Base-by-base conservation (phyloP, 1,140 invertebrate genomes). In the Zophobas morio region DNA sequence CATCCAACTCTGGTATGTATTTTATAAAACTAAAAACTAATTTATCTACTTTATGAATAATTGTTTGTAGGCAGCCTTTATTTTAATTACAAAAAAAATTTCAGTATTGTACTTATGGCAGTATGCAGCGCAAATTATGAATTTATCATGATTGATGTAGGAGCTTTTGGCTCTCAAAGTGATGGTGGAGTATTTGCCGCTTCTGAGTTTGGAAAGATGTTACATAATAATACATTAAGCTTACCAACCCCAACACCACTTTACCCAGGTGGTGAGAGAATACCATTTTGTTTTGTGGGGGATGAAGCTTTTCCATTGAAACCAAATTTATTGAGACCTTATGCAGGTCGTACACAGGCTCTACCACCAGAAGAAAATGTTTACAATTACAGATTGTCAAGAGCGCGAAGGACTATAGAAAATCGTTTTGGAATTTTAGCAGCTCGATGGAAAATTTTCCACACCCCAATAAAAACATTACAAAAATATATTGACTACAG, bases 61-160 rank as follows among this genome's bases (percentile, higher is more conserved):
- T 20, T 20, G 20, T 20, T 20, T 20, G 20, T 0, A 46, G 0
- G 42, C 42, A 46, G 42, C 8, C 3, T 4, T 0, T 57, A 35
- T 36, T 57, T 35, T 35, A 35, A 57, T 35, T 57, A 34, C n/a
- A 57, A 34, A 35, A 57, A 57, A 36, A 34, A 1, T 36, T 35
- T 34, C n/a, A 57, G 83, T 76, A 82, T 85, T 37, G 85, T 89
- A 34, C 70, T 89, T 5, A 74, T 88, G 54, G 87, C 87, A 6
- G 63, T 84, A 20, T 84, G 82, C 33, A 87, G 88, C 82, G 84
- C 86, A 8, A 79, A 85, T 40, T 86, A 85, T 74, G 83, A 76
- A 56, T 88, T 88, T 76, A 80, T 82, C 49, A 79, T 81, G 56
- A 77, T 88, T 34, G 87, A 87, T 82, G 82, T 89, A 54, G 88